Conservation (phyloP, 2,113 vertebrate genomes). For the Ptyas mucosa region DNA sequence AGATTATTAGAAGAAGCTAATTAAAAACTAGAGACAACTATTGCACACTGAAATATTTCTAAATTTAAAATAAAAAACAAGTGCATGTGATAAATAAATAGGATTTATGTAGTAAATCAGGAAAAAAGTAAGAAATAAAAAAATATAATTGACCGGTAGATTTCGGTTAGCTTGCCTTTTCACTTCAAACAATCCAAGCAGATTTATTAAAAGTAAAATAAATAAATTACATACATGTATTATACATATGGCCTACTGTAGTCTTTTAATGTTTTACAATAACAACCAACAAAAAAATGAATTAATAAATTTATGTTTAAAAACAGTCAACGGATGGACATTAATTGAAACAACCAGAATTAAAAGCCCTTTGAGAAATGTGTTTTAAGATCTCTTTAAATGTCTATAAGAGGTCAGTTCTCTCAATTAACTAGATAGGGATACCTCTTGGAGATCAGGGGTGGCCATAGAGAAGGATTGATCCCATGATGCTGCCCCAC, state of each 20-base stretch:
- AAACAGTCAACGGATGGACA: not conserved
- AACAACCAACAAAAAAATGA: not conserved
- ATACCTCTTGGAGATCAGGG: not conserved
- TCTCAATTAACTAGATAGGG: not conserved
- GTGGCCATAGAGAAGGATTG: not conserved
- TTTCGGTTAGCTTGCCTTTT: not conserved
- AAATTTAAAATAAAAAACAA: not conserved
- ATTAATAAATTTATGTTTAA: not conserved
- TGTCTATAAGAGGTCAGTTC: not conserved
- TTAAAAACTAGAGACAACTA: not conserved
- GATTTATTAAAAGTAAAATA: not conserved
- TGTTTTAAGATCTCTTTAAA: not conserved
- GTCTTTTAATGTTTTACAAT: not conserved
- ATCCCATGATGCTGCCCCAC: not conserved
- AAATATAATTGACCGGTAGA: not conserved
- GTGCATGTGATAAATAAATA: not conserved
- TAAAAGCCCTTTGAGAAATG: not conserved
- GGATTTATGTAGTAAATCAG: not conserved
- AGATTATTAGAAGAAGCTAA: not conserved
- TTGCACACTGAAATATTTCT: not conserved
- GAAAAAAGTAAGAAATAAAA: not conserved
- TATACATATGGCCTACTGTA: not conserved
- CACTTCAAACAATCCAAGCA: not conserved
- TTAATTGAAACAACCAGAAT: not conserved
- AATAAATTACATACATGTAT: not conserved